These are phyloP conservation scores for Anguilla pacifica DNA, from an alignment of 2,797 vertebrate genomes.

Conservation along the genomic window DNA sequence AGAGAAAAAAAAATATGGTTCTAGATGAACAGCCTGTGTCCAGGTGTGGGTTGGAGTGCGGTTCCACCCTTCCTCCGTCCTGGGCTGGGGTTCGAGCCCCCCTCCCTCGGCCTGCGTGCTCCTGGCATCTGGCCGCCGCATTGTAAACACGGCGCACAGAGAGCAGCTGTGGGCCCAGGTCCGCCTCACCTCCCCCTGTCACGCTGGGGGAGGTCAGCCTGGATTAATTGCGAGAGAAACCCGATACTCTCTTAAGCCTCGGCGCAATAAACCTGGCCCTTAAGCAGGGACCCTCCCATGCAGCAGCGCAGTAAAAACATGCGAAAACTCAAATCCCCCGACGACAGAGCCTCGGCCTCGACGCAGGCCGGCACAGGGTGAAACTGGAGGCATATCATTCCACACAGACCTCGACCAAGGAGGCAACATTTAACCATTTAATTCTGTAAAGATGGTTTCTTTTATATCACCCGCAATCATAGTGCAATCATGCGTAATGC, in stretches of 20 bases:
- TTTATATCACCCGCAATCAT: neutral
- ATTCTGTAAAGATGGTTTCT: neutral
- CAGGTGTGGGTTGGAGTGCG: neutral
- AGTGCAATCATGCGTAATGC: neutral
- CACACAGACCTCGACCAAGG: neutral
- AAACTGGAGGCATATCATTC: neutral
- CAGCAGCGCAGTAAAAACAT: slow-evolving; percentile 68
- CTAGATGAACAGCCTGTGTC: neutral
- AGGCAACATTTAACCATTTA: neutral
- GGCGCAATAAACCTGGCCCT: slow-evolving; percentile 66
- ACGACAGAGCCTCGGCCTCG: slow-evolving; percentile 47
- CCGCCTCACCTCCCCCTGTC: slow-evolving; percentile 58
- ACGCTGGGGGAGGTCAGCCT: slow-evolving; percentile 51
- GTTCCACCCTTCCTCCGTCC: slow-evolving; percentile 11
- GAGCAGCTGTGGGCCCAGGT: slow-evolving; percentile 47
- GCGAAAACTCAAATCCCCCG: slow-evolving; percentile 66
- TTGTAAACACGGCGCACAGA: slow-evolving; percentile 48
- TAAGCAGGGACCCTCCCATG: slow-evolving; percentile 74
- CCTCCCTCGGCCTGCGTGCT: neutral
- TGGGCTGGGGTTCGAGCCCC: neutral
- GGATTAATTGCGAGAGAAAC: slow-evolving; percentile 70
- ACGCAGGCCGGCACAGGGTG: neutral
- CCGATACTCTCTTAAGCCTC: slow-evolving; percentile 69
- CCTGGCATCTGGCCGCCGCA: slow-evolving; percentile 45
- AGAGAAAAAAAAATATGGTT: neutral